Conservation (phyloP, 2,797 vertebrate genomes). For the Acrossocheilus wenchowensis region DNA sequence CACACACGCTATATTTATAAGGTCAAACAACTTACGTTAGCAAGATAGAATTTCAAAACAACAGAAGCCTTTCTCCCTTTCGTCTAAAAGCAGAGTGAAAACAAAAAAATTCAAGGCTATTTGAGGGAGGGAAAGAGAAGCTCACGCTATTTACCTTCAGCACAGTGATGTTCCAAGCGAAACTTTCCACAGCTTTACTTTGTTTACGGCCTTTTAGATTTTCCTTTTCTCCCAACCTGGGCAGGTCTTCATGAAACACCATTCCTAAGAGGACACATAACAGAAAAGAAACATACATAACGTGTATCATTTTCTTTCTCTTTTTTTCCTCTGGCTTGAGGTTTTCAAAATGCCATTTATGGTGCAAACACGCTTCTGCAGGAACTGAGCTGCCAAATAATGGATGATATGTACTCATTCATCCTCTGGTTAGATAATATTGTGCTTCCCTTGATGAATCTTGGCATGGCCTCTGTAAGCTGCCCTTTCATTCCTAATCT, state of each 20-base stretch:
- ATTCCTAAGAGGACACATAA: conserved; percentile 80
- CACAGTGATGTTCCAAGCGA: conserved; percentile 83
- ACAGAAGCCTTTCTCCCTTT: neutral
- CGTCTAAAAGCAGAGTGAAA: neutral
- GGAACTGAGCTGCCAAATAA: conserved; percentile 7
- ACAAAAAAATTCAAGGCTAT: conserved; percentile 13
- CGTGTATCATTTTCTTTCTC: neutral
- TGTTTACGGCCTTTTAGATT: conserved; percentile 86
- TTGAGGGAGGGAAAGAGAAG: neutral
- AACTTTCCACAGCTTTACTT: conserved; percentile 80
- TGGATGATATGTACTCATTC: neutral
- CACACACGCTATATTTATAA: conserved; percentile 14
- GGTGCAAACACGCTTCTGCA: neutral
- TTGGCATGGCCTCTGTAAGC: neutral
- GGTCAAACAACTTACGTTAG: conserved; percentile 21
- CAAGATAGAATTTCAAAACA: conserved; percentile 29
- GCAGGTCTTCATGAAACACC: conserved; percentile 94
- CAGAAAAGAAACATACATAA: neutral
- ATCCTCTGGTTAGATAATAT: conserved; percentile 19
- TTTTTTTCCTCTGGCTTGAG: too few species aligned
- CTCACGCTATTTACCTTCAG: conserved; percentile 68
- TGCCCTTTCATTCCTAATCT: conserved; percentile 31
- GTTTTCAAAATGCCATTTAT: conserved; percentile 13
- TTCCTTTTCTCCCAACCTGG: conserved; percentile 90
- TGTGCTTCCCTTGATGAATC: conserved; percentile 8